phyloP scores from a whole-genome alignment of 92 coral and sea anemone species.

The Chrysogorgia sp. region DNA sequence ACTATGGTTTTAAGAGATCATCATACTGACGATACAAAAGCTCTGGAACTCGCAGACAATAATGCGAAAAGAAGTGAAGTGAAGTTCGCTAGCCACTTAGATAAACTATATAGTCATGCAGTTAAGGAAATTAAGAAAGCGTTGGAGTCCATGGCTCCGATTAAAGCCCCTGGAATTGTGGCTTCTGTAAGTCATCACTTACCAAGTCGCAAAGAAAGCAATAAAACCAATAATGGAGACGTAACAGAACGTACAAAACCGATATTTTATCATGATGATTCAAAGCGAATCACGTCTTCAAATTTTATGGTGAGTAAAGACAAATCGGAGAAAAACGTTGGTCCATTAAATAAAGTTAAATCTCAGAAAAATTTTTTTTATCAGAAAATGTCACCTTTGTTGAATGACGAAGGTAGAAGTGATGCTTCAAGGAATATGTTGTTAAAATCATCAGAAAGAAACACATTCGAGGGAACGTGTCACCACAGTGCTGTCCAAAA shows the following conservation, averaged over 20 bases:
- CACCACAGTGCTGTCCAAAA: constrained; percentile 15
- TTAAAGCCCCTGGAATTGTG: not conserved
- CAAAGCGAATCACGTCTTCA: not conserved
- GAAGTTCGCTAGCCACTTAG: not conserved
- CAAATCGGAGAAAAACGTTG: not conserved
- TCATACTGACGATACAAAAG: not conserved
- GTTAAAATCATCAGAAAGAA: not conserved
- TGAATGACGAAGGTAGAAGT: too few species aligned
- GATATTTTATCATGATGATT: not conserved
- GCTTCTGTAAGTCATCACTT: not conserved
- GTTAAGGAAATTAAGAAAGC: constrained; percentile 26
- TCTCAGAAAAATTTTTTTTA: constrained; percentile 1
- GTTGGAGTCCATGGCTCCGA: not conserved
- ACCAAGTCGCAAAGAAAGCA: not conserved
- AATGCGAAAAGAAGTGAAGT: not conserved
- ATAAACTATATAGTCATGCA: constrained; percentile 21
- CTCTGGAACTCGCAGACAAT: not conserved
- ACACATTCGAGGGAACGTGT: not conserved
- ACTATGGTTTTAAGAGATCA: not conserved
- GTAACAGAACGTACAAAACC: not conserved
- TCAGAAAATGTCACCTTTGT: too few species aligned
- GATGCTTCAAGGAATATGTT: not conserved
- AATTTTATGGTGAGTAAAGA: not conserved
- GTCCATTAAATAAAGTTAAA: not conserved
- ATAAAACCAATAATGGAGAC: not conserved